Base-by-base conservation (phyloP, 1,140 invertebrate species). In the Acromyrmex heyeri region DNA sequence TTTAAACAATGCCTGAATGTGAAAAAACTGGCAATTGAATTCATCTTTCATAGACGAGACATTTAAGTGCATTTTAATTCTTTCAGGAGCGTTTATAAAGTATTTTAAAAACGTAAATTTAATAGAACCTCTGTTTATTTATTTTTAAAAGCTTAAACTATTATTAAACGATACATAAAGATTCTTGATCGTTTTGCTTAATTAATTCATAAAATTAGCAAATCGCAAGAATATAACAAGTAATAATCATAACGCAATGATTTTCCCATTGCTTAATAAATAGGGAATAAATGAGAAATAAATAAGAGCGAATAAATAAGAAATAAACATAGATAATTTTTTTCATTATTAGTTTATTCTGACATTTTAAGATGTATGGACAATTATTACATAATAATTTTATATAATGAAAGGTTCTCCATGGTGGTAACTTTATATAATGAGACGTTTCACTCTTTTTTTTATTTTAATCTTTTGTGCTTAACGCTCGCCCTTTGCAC, bases 381-480 rank as follows among this genome's bases (percentile, higher is more conserved):
- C 94, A 95, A 95, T 95, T 94, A 95, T 95, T 94, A 95, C 93
- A 95, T 95, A 95, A 95, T 95, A 95, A 94, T 95, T 94, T 93
- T 93, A 95, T 95, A 95, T 93, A 93, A 93, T 95, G 94, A 94
- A 93, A 94, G 81, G 88, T 91, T 93, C 93, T 93, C 87, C 91
- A 92, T 94, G 93, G 91, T 93, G 91, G 93, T 94, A 93, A 91
- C 86, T 94, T 93, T 92, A 91, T 94, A 91, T 94, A 94, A 93
- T 89, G 85, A 88, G 88, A 82, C 76, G 87, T 72, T 82, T 82
- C 88, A 89, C 92, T 91, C 88, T 91, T 81, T 87, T 92, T 86
- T 89, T 88, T 48, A 21, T 69, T 48, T 50, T 4, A 48, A 38
- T 77, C 77, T 83, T 75, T 90, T 88, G 34, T 75, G 69, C 30